Evolutionary conservation across 2,797 vertebrate genomes (phyloP), one percentile per base, ranked within the genome.

Genomic region (Knipowitschia caucasica): DNA sequence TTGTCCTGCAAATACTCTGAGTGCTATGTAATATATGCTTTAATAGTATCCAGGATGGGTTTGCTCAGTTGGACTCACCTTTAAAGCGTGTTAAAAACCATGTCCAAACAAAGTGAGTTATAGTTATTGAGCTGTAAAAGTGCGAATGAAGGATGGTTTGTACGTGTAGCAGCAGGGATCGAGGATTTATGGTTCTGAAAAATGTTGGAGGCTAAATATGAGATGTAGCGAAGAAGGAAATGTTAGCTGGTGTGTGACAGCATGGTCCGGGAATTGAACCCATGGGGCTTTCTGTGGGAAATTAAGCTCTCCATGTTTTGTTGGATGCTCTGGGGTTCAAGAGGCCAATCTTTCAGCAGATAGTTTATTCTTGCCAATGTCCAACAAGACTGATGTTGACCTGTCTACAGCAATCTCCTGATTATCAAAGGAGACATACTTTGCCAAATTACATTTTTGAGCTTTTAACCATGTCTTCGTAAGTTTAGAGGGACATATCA

Each of bases 1-100:
- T 18, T 38, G 17, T 8, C 31, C 12, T n/a, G 12, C n/a, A 34
- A 34, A 34, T 51, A 62, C 61, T 53, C 59, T 63, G 60, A 17
- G 15, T 40, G 12, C 8, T 14, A 4, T 23, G 11, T 23, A 11
- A 0, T 40, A 40, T 23, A 8, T 36, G 4, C 34, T 15, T 36
- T 7, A 7, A 15, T 33, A 4, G 31, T n/a, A n/a, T 33, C 11
- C 11, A 33, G n/a, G 12, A 14, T 33, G 31, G 12, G 31, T 11
- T 33, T 4, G 31, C 4, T 14, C 31, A n/a, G 5, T 33, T n/a
- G n/a, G 31, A 4, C 11, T 14, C 31, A 33, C 31, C 31, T n/a
- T 5, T 1, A 14, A 12, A 33, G 18, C 10, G 35, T 33, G 31
- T 33, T n/a, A n/a, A 33, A 33, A 33, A 11, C 31, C n/a, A 34